Evolutionary conservation across 2,888 invertebrate genomes (phyloP), one percentile per base, ranked within the genome.

Genomic region (Drosophila differens): DNA sequence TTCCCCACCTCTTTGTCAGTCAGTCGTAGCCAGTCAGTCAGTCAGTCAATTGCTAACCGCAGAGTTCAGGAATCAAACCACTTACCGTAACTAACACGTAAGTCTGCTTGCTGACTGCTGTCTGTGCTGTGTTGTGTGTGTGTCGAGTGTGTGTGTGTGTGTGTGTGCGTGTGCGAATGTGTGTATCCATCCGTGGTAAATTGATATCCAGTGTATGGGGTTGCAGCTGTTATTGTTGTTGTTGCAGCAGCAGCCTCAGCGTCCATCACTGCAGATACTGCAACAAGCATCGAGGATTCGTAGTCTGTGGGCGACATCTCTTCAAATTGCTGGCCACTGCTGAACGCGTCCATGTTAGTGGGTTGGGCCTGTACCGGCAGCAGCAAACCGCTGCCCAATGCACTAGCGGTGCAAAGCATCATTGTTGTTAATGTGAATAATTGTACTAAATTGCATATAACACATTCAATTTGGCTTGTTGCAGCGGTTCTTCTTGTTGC

Each of bases 371-470:
- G 75, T 30, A 74, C 74, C 70, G 63, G 41, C 22, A 16, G 58
- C 58, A 70, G 62, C 44, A 67, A 25, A 39, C 76, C 79, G 41
- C 72, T 70, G 58, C 53, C 76, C 58, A 67, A 64, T 37, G 70
- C 75, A 59, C 70, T 70, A 35, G 54, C 70, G 51, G 63, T 62
- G 65, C 79, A 76, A 47, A 79, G 75, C 70, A 88, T 75, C 57
- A 73, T 85, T 68, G 83, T 77, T 72, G 76, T 81, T 65, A 88
- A 47, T 62, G 82, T 62, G 70, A 89, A 70, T 71, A 85, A 68
- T 79, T 88, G 74, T 74, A 83, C 70, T 70, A 78, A 72, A 44
- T 77, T 73, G 76, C 78, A 63, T 64, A 77, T 67, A 69, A 75
- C 77, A 73, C 75, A 83, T 78, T 79, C 75, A 70, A 73, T 71